phyloP scores from a whole-genome alignment of 1,140 invertebrate genomes.

The Littorina saxatilis region DNA sequence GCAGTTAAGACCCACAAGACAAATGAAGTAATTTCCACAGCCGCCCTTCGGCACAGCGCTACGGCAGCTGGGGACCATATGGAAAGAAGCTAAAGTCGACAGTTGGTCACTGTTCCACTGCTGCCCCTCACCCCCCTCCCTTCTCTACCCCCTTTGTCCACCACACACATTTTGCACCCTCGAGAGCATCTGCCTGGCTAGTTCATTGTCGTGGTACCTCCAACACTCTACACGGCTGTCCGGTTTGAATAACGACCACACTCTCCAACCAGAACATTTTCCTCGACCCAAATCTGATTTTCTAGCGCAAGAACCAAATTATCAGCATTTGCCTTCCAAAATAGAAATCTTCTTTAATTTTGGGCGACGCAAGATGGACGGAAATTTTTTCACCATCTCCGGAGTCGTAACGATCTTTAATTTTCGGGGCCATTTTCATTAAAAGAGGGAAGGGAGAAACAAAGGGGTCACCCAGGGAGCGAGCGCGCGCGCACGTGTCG shows the following conservation, averaged over 20 bases:
- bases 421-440: constrained; percentile 25
- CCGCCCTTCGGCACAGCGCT: too few species aligned
- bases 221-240: neutral
- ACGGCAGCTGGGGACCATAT: constrained; percentile 13
- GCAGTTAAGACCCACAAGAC: too few species aligned
- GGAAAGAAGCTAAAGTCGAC: neutral
- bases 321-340: neutral
- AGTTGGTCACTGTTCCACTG: constrained; percentile 9
- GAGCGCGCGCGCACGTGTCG: constrained; percentile 21
- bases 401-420: too few species aligned
- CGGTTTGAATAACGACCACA: too few species aligned
- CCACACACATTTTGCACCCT: neutral
- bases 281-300: too few species aligned
- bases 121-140: neutral
- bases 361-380: neutral
- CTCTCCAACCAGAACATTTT: neutral
- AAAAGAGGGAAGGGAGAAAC: neutral
- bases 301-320: too few species aligned
- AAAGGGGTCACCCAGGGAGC: neutral
- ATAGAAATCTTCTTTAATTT: neutral
- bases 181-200: neutral
- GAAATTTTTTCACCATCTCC: neutral
- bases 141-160: neutral
- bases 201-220: neutral
- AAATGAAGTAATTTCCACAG: too few species aligned